Percentiles rank a stretch among this genome's conserved stretches.
These are phyloP conservation scores for Polydrusus pterygomalis DNA, from an alignment of 2,888 invertebrate genomes.

Conservation along the genomic window DNA sequence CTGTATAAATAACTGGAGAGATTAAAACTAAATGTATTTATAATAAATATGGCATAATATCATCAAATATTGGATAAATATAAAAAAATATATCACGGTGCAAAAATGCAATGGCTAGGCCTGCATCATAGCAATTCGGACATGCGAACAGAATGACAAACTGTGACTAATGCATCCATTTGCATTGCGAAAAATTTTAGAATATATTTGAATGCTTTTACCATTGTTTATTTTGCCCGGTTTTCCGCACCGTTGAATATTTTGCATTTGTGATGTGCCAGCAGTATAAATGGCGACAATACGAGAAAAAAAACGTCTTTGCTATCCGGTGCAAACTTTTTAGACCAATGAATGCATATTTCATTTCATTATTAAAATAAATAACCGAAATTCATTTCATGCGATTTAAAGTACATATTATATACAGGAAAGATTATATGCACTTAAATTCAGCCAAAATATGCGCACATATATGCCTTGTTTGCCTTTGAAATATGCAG, in stretches of 20 bases:
- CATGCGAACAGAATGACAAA: background rate
- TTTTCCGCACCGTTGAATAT: constrained; percentile 6
- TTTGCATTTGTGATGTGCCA: constrained; percentile 7
- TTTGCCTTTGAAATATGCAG: no score
- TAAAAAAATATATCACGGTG: background rate
- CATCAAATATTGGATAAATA: background rate
- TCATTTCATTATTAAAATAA: no score
- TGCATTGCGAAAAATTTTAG: constrained; percentile 8
- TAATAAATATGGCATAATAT: no score
- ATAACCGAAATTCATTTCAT: no score
- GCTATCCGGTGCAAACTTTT: background rate
- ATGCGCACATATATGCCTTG: no score
- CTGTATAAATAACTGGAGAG: no score
- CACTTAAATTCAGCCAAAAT: no score
- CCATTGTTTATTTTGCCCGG: constrained; percentile 15
- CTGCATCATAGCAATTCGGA: constrained; percentile 1
- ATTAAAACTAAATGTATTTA: no score
- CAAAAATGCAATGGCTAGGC: background rate
- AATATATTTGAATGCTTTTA: constrained; percentile 9
- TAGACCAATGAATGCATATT: no score
- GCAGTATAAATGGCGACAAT: background rate
- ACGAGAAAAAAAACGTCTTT: background rate
- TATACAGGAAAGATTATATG: no score
- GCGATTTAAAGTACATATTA: no score
- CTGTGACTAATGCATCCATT: constrained; percentile 4